Conservation (phyloP, 2,797 vertebrate species). For the Heteromormyrus szaboi region DNA sequence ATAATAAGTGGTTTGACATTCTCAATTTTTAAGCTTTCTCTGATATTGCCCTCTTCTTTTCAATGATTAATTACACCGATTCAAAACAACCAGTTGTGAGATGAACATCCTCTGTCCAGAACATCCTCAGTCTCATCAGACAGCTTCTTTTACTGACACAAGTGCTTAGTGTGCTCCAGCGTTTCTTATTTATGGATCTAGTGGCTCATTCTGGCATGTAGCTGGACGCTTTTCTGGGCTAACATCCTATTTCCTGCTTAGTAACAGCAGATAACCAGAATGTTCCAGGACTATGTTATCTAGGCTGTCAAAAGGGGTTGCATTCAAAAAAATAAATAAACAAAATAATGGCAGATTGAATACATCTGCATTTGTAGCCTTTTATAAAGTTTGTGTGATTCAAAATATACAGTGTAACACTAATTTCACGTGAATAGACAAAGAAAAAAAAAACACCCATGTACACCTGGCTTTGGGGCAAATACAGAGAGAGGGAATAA, state of each 20-base stretch:
- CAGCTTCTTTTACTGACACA: background rate
- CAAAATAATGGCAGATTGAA: background rate
- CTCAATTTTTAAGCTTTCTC: background rate
- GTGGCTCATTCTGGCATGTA: background rate
- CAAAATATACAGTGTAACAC: background rate
- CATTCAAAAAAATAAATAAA: background rate
- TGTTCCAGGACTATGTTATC: background rate
- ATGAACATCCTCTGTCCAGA: background rate
- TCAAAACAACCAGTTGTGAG: background rate
- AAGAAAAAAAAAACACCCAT: background rate
- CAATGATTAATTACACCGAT: background rate
- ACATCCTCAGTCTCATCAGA: background rate
- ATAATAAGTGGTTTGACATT: background rate
- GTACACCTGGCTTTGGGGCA: background rate
- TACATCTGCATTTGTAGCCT: background rate
- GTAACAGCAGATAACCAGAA: background rate
- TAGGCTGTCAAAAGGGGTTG: background rate
- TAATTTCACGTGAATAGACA: background rate
- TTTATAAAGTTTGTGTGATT: background rate
- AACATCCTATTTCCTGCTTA: background rate
- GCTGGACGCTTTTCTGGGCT: background rate
- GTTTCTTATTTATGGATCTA: background rate
- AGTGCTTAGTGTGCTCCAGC: background rate
- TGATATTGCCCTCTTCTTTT: background rate
- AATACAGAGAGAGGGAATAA: constrained; percentile 39